Base-by-base conservation (phyloP, 2,797 vertebrate species). In the Antennarius maculatus region DNA sequence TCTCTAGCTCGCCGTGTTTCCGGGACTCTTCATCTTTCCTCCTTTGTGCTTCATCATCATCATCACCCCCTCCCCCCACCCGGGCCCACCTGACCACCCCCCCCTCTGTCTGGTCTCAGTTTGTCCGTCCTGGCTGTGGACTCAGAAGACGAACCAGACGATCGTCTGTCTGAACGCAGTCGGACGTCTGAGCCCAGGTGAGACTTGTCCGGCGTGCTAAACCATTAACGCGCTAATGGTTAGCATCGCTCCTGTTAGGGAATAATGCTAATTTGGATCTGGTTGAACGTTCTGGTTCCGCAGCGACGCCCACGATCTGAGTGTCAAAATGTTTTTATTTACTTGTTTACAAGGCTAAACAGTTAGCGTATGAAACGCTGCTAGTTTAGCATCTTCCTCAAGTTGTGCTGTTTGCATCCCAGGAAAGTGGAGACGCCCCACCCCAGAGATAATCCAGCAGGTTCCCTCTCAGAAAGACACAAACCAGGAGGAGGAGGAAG, bases 381-480 rank as follows among this genome's bases (percentile, higher is more conserved):
- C 23, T 23, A 2, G 23, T 23, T 23, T 23, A 23, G 23, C 46
- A 17, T 37, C 49, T 34, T 34, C 31, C 3, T 8, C 2, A 34
- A 3, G 47, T 28, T 0, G 12, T 66, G 61, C 13, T 54, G 54
- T 79, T 34, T 5, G 48, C 74, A 12, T 54, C 48, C 56, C 83
- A 97, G 97, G 95, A 95, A 92, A 83, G 79, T 69, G 48, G 94
- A 93, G 27, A 39, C 75, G 0, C 71, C 88, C 6, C 91, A 88
- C 65, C 47, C 54, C 28, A 86, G 79, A 13, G 88, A 77, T 66
- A 84, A 88, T 85, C 88, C 92, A 10, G 85, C 87, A 13, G 83
- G 85, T 14, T 90, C 89, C 1, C 81, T 87, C 71, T 85, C 89
- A 2, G 92, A 94, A 49, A 77, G 76, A 0, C 17, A 85, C 6